Evolutionary conservation across 2,888 invertebrate species (phyloP), one percentile per base, ranked within the genome.

Genomic region (Drosophila algonquin): DNA sequence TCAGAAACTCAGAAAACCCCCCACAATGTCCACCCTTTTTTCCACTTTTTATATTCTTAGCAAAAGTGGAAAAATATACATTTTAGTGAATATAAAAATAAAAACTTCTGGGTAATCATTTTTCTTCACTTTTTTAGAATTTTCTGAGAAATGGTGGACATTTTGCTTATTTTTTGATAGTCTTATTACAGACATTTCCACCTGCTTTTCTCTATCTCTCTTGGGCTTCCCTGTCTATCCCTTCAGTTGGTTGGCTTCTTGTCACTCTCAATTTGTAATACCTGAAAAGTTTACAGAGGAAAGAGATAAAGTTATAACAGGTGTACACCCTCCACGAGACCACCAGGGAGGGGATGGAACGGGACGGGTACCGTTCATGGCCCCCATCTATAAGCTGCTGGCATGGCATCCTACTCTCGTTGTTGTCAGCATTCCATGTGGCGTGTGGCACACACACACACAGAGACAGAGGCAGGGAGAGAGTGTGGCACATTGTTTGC

Each of bases 401-500:
- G 14, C 40, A 40, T 14, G 40, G 40, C 40, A 40, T 40, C 40
- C 40, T 40, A 14, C 6, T 40, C 40, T 40, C 40, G 40, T 40
- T 40, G 40, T 40, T 40, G 14, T 40, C 40, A n/a, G 40, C 40
- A 40, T 40, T n/a, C 40, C 40, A n/a, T 40, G 40, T 40, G 40
- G 40, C 40, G 47, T 47, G 47, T 47, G 47, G 47, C 47, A 18
- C 18, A 9, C 5, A 16, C 46, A 18, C 0, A 46, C 0, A 14
- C 9, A 46, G 10, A 8, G 9, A n/a, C 10, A 46, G 10, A 8
- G 9, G 9, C 10, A 40, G 14, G 14, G 14, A 14, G 40, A 40
- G 40, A n/a, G 40, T 40, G 40, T 62, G 62, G 55, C 62, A 62
- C 57, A 63, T 63, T 63, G 57, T 63, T 62, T 62, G 62, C 62